Conservation (phyloP, 2,888 invertebrate genomes). For the Aethes cnicana region DNA sequence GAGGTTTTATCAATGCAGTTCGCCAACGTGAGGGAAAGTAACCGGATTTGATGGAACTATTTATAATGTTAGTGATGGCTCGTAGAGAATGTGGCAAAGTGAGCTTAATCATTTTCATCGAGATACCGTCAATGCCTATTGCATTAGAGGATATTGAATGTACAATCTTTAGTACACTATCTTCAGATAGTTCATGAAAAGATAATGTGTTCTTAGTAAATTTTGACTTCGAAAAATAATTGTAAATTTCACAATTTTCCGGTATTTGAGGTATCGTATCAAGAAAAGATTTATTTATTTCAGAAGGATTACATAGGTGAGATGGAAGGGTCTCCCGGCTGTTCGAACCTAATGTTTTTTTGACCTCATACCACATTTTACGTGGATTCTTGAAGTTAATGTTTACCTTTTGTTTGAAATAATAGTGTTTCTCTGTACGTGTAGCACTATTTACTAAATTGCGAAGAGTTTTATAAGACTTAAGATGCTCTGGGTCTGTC, state of each 20-base stretch:
- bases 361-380: slow-evolving; percentile 11
- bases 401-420: background rate
- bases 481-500: background rate
- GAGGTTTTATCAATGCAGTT: too few relatives aligned
- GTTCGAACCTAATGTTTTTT: background rate
- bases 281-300: background rate
- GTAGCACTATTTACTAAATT: background rate
- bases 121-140: too few relatives aligned
- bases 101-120: too few relatives aligned
- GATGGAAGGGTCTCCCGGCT: background rate
- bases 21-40: too few relatives aligned
- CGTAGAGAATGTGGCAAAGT: too few relatives aligned
- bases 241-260: background rate
- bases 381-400: background rate
- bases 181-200: too few relatives aligned
- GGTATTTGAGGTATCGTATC: background rate
- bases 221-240: too few relatives aligned
- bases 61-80: too few relatives aligned
- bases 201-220: too few relatives aligned
- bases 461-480: background rate
- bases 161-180: too few relatives aligned
- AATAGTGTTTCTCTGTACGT: background rate
- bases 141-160: too few relatives aligned
- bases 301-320: background rate
- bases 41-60: too few relatives aligned